phyloP scores from a whole-genome alignment of 2,888 invertebrate species.

The Hipparchia semele region DNA sequence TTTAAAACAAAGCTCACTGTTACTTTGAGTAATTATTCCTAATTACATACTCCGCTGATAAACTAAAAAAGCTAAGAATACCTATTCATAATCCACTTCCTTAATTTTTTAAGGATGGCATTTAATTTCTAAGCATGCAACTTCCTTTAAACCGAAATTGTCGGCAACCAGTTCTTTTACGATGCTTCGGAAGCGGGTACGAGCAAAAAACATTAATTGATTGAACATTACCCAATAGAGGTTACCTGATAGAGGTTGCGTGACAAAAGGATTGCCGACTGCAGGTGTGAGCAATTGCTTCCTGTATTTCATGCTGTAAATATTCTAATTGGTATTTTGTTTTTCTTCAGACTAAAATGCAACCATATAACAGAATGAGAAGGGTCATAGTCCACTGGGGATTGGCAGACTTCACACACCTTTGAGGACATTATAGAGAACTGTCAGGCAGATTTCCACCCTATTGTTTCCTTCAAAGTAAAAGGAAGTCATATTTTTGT shows the following conservation, averaged over 20 bases:
- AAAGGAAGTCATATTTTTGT: too few species aligned
- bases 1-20: too few species aligned
- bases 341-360: background rate
- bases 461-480: too few species aligned
- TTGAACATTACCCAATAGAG: slow-evolving; percentile 52
- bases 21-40: background rate
- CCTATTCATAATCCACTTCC: background rate
- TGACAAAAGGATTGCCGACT: slow-evolving; percentile 61
- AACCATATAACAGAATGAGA: too few species aligned
- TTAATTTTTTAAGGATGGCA: slow-evolving; percentile 19
- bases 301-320: slow-evolving; percentile 47
- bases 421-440: too few species aligned
- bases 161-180: slow-evolving; percentile 31
- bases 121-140: slow-evolving; percentile 26
- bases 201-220: slow-evolving; percentile 35
- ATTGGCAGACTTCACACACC: too few species aligned
- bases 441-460: too few species aligned
- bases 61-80: slow-evolving; percentile 8
- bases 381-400: too few species aligned
- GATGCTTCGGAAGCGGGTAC: slow-evolving; percentile 33
- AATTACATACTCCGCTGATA: background rate
- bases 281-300: slow-evolving; percentile 50
- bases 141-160: slow-evolving; percentile 28
- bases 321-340: slow-evolving; percentile 10
- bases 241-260: slow-evolving; percentile 55